Evolutionary conservation across 2,797 vertebrate genomes (phyloP).

Genomic region (Melanotaenia parkinsoni): DNA sequence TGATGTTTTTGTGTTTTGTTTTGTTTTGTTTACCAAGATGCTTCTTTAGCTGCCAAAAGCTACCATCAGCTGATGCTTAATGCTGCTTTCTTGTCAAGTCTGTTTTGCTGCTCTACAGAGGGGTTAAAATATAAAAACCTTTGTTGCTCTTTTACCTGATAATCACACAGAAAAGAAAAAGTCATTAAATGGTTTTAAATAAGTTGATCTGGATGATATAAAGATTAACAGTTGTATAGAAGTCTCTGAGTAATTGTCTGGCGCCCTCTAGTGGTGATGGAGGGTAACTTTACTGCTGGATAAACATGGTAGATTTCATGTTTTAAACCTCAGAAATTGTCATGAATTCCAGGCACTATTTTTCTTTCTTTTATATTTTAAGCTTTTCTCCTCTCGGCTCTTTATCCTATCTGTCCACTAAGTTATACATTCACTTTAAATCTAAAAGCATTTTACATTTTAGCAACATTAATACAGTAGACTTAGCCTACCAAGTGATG

Average conservation of each 20-base stretch:
- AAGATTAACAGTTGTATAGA: neutral
- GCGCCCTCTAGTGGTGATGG: slow-evolving; percentile 56
- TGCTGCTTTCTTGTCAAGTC: slow-evolving; percentile 11
- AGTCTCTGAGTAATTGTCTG: slow-evolving; percentile 9
- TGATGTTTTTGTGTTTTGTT: neutral
- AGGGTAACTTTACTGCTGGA: neutral
- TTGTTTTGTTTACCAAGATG: neutral
- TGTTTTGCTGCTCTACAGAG: neutral
- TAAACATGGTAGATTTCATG: neutral
- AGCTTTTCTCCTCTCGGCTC: neutral
- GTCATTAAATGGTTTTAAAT: neutral
- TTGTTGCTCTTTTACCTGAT: slow-evolving; percentile 1
- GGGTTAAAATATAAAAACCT: slow-evolving; percentile 8
- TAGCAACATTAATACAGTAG: neutral
- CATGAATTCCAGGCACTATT: neutral
- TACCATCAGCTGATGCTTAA: slow-evolving; percentile 16
- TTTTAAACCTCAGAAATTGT: neutral
- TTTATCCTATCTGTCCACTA: neutral
- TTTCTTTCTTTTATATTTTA: neutral
- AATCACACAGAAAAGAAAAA: neutral
- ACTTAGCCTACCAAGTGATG: neutral
- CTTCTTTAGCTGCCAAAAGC: neutral
- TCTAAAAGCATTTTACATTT: neutral
- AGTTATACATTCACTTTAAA: neutral
- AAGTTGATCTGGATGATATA: neutral